phyloP scores from a whole-genome alignment of 2,113 vertebrate species.

The Gracilinanus agilis region DNA sequence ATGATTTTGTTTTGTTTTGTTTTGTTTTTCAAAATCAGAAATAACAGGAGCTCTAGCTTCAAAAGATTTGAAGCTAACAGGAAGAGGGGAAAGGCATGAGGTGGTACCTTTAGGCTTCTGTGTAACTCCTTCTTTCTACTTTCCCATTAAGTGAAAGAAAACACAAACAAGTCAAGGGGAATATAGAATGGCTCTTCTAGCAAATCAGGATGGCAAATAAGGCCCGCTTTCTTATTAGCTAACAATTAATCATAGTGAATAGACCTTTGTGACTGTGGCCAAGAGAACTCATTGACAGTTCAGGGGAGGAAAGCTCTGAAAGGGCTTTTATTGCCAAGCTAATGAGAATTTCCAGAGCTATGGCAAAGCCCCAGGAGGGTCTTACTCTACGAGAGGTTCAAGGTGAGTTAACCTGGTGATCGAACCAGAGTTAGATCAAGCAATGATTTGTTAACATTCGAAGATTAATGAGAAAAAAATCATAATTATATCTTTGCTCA shows the following conservation, averaged over 20 bases:
- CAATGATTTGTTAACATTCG: background rate
- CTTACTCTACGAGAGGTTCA: background rate
- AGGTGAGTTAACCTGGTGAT: background rate
- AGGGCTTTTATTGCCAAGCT: background rate
- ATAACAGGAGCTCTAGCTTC: background rate
- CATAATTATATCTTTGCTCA: conserved; percentile 13
- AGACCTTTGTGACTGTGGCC: background rate
- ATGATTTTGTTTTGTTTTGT: background rate
- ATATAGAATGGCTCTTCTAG: background rate
- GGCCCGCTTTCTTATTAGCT: background rate
- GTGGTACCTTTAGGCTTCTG: background rate
- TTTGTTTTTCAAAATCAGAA: conserved; percentile 26
- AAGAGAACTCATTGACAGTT: background rate
- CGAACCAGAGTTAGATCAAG: conserved; percentile 4
- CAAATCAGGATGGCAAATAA: background rate
- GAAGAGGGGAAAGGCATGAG: background rate
- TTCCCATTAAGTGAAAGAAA: conserved; percentile 23
- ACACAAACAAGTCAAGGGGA: background rate
- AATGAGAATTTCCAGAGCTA: background rate
- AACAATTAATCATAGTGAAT: background rate
- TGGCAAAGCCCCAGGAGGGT: background rate
- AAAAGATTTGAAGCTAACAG: conserved; percentile 11
- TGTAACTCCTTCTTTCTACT: conserved; percentile 9
- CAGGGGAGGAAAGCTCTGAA: conserved; percentile 2
- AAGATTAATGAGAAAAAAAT: conserved; percentile 21